A percentile compares a stretch with the other conserved stretches of the same genome.
Conservation (phyloP, 2,797 vertebrate species). For the Falco berigora region DNA sequence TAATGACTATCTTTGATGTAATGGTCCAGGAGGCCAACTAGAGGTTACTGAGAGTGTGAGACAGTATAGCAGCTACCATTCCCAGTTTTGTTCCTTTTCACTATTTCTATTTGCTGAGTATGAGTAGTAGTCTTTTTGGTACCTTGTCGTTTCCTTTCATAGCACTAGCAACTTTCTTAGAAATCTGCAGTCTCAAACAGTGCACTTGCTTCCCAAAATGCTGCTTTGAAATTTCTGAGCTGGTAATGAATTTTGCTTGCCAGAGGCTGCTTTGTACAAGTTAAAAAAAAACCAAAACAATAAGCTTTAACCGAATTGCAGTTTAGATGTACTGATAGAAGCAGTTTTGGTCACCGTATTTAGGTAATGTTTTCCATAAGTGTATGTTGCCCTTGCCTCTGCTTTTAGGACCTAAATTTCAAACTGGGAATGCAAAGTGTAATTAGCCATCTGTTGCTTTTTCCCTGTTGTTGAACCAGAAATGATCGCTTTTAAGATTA, state of each 20-base stretch:
- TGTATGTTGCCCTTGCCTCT: not conserved
- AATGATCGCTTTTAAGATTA: not conserved
- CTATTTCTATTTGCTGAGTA: not conserved
- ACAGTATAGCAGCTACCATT: not conserved
- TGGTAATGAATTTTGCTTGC: not conserved
- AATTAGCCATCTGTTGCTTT: not conserved
- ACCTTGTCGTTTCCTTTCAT: not conserved
- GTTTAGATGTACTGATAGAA: not conserved
- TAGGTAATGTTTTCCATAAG: not conserved
- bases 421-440: not conserved
- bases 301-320: not conserved
- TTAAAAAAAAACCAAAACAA: not conserved
- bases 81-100: not conserved
- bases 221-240: not conserved
- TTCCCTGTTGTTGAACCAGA: not conserved
- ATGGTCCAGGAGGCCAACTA: not conserved
- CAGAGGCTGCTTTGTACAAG: not conserved
- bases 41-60: not conserved
- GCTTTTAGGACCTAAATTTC: not conserved
- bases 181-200: not conserved
- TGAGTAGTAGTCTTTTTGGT: not conserved
- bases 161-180: not conserved
- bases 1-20: not conserved
- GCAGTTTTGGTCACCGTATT: not conserved
- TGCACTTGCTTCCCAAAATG: not conserved